A percentile compares a stretch with the other conserved stretches of the same genome.
Conservation (phyloP, 2,888 invertebrate species). For the Tuta absoluta region DNA sequence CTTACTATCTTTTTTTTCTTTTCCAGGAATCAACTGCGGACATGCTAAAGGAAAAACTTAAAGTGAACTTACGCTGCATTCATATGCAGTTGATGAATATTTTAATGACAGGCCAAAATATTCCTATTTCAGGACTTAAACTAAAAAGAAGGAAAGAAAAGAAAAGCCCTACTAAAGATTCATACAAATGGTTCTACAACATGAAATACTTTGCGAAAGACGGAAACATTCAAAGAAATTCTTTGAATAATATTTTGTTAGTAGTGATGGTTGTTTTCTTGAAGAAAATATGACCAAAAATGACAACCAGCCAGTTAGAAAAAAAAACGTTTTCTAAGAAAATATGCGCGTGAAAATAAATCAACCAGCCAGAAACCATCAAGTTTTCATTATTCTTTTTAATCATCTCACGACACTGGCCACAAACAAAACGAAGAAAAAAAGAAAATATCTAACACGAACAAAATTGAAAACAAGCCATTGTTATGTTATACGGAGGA, state of each 20-base stretch:
- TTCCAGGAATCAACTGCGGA: background rate
- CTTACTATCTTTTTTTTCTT: background rate
- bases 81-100: background rate
- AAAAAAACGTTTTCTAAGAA: background rate
- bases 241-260: background rate
- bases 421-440: constrained; percentile 37
- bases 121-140: background rate
- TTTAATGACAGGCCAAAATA: background rate
- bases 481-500: constrained; percentile 79
- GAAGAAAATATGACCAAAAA: background rate
- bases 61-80: background rate
- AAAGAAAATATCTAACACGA: constrained; percentile 56
- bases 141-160: background rate
- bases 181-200: background rate
- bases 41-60: background rate
- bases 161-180: background rate
- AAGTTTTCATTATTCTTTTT: background rate
- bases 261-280: background rate
- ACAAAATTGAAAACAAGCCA: constrained; percentile 80
- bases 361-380: background rate
- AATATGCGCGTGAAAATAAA: background rate
- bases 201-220: background rate
- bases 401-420: constrained; percentile 2
- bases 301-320: background rate
- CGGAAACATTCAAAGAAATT: background rate